These are phyloP conservation scores for Fulmarus glacialis DNA, from an alignment of 2,113 vertebrate species.

Conservation along the genomic window DNA sequence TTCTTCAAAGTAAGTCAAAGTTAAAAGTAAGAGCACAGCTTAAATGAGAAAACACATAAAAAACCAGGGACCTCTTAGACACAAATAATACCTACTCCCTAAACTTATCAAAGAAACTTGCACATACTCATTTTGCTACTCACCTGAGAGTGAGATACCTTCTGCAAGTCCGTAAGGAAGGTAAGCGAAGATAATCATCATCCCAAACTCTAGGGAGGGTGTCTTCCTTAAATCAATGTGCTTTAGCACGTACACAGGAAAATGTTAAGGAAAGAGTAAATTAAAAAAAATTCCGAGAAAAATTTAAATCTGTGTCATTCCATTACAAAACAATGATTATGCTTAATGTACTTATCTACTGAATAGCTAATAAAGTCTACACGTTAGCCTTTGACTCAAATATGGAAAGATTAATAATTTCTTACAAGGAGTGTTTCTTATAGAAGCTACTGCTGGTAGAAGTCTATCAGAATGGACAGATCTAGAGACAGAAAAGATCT, in stretches of 20 bases:
- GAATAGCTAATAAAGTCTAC: neutral
- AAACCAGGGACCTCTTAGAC: neutral
- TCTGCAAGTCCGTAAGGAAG: constrained; percentile 96
- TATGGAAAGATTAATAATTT: neutral
- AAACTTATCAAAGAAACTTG: neutral
- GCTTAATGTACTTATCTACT: neutral
- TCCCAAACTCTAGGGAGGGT: constrained; percentile 95
- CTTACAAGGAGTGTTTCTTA: neutral
- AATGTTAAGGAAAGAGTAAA: constrained; percentile 52
- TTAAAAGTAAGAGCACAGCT: neutral
- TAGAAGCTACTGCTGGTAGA: neutral
- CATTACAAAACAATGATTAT: neutral
- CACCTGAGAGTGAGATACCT: constrained; percentile 95
- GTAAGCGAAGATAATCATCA: constrained; percentile 99
- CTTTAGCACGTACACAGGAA: constrained; percentile 83
- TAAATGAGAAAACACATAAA: neutral
- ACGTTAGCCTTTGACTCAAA: neutral
- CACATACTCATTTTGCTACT: neutral
- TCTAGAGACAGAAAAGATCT: neutral
- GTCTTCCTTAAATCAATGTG: constrained; percentile 97
- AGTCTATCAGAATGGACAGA: neutral
- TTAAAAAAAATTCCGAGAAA: neutral
- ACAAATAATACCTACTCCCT: neutral
- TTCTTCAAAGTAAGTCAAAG: neutral
- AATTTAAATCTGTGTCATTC: neutral